Base-by-base conservation (phyloP, 2,888 invertebrate species). In the Slavum lentiscoides region DNA sequence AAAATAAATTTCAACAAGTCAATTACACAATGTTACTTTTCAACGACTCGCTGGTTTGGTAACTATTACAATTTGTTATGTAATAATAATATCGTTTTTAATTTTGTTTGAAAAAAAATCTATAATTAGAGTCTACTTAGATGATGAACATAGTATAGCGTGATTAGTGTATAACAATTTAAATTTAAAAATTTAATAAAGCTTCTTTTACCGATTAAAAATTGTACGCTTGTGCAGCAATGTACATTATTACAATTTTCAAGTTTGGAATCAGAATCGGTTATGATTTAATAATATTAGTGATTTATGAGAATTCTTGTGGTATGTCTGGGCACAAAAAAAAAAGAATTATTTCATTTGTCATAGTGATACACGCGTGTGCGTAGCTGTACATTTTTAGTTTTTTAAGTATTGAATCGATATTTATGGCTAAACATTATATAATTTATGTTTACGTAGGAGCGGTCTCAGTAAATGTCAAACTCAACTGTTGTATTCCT, bases 1-100 rank as follows among this genome's bases (percentile, higher is more conserved):
- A 70, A 80, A 80, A 80, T 58, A 70, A 53, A 30, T 80, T 80
- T 64, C 69, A 55, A 80, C 80, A 80, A 72, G 72, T 80, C 23
- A 39, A 80, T 62, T 80, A 61, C 58, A 72, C 70, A n/a, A 70
- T 80, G 80, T 55, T 80, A 64, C 70, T 80, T 21, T 80, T 72
- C 62, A 80, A 80, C 23, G 80, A 80, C 37, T 80, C 80, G 64
- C 19, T 80, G 43, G 80, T 80, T 39, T 80, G 80, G 80, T 80
- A 80, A 70, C 1, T 61, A 61, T 61, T 61, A 61, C 55, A 55
- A 55, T 61, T 59, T 59, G 13, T 61, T 61, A 59, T 59, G 1
- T 7, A 3, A 39, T 15, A 53, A 11, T 43, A 43, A 43, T 43
- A 11, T 6, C 7, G 11, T 11, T 43, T 43, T 61, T 11, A 53